A percentile compares a stretch with the other conserved stretches of the same genome.
Evolutionary conservation across 1,140 invertebrate genomes (phyloP).

Genomic region (roundworm (Caenorhabditis elegans)): DNA sequence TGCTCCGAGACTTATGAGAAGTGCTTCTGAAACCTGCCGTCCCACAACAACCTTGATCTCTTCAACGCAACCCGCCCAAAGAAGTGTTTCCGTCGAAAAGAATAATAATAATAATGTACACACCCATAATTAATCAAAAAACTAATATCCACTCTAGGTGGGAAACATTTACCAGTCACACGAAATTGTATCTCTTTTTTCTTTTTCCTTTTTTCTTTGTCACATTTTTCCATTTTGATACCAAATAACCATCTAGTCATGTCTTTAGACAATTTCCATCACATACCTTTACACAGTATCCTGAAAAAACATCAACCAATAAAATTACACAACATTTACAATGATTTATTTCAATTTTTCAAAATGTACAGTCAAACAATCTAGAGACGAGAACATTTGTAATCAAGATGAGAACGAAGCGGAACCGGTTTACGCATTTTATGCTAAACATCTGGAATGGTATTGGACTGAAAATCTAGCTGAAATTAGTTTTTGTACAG

Average conservation of each 20-base stretch:
- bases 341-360: background rate
- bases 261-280: background rate
- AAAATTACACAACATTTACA: background rate
- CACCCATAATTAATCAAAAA: background rate
- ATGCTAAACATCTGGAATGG: slow-evolving; percentile 26
- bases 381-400: background rate
- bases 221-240: background rate
- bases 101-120: slow-evolving; percentile 19
- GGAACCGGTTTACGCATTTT: slow-evolving; percentile 21
- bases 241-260: slow-evolving; percentile 1
- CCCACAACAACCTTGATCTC: background rate
- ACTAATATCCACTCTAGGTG: background rate
- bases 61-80: background rate
- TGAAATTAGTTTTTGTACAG: background rate
- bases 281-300: too few species aligned
- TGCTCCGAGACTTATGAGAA: background rate
- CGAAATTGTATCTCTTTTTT: background rate
- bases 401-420: background rate
- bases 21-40: background rate
- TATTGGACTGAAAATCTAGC: slow-evolving; percentile 1
- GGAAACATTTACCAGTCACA: background rate
- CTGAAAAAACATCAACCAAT: background rate
- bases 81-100: slow-evolving; percentile 1
- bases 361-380: slow-evolving; percentile 16
- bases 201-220: background rate